A percentile compares a stretch with the other conserved stretches of the same genome.
Conservation (phyloP, 2,888 invertebrate genomes). For the Aphodius sticticus region DNA sequence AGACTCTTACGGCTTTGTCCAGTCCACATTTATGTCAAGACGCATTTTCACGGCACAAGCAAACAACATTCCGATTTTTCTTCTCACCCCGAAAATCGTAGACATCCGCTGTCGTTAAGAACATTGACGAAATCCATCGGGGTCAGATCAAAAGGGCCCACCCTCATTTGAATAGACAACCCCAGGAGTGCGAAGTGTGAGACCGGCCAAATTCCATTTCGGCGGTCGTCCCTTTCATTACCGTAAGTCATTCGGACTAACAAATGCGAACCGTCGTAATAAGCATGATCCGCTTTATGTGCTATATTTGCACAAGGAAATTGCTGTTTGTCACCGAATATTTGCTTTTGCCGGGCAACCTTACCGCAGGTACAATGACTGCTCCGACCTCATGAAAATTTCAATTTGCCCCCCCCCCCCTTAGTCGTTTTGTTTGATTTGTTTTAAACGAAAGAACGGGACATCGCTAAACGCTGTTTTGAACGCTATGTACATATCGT, state of each 20-base stretch:
- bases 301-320: neutral
- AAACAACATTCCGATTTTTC: neutral
- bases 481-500: neutral
- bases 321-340: constrained; percentile 4
- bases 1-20: neutral
- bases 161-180: neutral
- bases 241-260: neutral
- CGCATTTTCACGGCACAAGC: neutral
- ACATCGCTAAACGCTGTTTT: neutral
- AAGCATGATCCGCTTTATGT: neutral
- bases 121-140: neutral
- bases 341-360: neutral
- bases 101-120: neutral
- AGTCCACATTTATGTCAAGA: neutral
- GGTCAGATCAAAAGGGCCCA: neutral
- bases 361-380: neutral
- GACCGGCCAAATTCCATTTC: neutral
- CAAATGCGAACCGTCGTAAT: neutral
- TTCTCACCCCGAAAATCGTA: neutral
- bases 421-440: neutral
- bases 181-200: neutral
- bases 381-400: neutral
- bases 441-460: neutral
- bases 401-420: neutral
- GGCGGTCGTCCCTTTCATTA: neutral